Evolutionary conservation across 2,888 invertebrate genomes (phyloP).

Genomic region (Phasia obesa): DNA sequence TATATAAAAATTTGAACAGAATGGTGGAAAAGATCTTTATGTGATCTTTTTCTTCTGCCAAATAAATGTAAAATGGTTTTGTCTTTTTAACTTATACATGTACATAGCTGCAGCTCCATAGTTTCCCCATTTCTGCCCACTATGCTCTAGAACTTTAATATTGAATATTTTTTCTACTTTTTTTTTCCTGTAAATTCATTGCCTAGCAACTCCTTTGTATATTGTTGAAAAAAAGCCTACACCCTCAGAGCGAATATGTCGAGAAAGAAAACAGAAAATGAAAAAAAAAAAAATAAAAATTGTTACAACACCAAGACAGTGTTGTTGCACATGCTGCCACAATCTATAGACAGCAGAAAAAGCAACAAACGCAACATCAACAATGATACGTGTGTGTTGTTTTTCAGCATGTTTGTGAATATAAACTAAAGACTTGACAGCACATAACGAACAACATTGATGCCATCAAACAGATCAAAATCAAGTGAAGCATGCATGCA

Average conservation of each 20-base stretch:
- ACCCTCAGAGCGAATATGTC: slow-evolving; percentile 63
- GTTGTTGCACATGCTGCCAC: slow-evolving; percentile 56
- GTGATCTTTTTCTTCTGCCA: too few relatives aligned
- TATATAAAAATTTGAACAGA: too few relatives aligned
- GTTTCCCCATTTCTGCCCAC: slow-evolving; percentile 7
- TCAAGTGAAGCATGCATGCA: slow-evolving; percentile 62
- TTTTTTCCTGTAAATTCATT: slow-evolving; percentile 26
- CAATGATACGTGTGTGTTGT: slow-evolving; percentile 10
- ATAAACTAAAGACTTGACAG: slow-evolving; percentile 65
- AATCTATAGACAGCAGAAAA: slow-evolving; percentile 34
- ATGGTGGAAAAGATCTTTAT: too few relatives aligned
- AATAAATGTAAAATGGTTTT: too few relatives aligned
- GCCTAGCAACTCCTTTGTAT: slow-evolving; percentile 59
- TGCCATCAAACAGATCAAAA: slow-evolving; percentile 70
- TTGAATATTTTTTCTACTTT: slow-evolving; percentile 1
- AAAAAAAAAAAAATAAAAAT: slow-evolving; percentile 9
- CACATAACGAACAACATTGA: slow-evolving; percentile 61
- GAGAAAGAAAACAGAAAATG: slow-evolving; percentile 6
- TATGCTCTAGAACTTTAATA: slow-evolving; percentile 19
- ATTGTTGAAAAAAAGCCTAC: slow-evolving; percentile 57
- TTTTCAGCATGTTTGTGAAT: slow-evolving; percentile 21
- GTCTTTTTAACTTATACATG: neutral
- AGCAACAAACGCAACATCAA: slow-evolving; percentile 37
- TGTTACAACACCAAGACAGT: slow-evolving; percentile 43
- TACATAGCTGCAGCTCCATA: too few relatives aligned